Evolutionary conservation across 2,888 invertebrate species (phyloP), one percentile per base, ranked within the genome.

Genomic region (Melolontha melolontha): DNA sequence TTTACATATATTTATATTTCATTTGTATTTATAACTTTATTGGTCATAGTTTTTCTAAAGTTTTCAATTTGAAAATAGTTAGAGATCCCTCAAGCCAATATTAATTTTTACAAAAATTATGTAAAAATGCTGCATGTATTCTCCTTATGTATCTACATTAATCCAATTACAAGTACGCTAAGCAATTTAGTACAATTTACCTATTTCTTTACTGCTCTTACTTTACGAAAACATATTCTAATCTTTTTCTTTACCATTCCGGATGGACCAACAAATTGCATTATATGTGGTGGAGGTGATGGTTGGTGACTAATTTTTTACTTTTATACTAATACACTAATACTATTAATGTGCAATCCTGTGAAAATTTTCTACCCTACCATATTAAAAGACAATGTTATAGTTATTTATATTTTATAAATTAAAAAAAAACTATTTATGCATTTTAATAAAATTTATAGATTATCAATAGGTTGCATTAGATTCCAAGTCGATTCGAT

Each of bases 361-460:
- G 34, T 34, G 7, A 34, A 34, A 2, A 41, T 22, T 39, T n/a
- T 57, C n/a, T 27, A 42, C 41, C n/a, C 44, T 44, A 47, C 44
- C 49, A 12, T n/a, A 27, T 57, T 16, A 49, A 49, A 54, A 66
- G 66, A 66, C 57, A 66, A 57, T 59, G 47, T 17, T 49, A 41
- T 41, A 57, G 47, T 66, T 66, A 66, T 49, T 49, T 66, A 59
- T 41, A n/a, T 55, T 66, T 65, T 66, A 59, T 47, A 59, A 55
- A 47, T 42, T 34, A 34, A 41, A 57, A 47, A 40, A 12, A 42
- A 66, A 47, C 22, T 66, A 66, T 57, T 57, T 66, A 66, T 66
- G 55, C 49, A 66, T 57, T 50, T 66, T 57, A 66, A 66, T 66
- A 66, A 66, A 66, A 39, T 50, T 66, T 59, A 57, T 66, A 59